Conservation (phyloP, 1,140 invertebrate genomes). For the Scaptomyza montana region DNA sequence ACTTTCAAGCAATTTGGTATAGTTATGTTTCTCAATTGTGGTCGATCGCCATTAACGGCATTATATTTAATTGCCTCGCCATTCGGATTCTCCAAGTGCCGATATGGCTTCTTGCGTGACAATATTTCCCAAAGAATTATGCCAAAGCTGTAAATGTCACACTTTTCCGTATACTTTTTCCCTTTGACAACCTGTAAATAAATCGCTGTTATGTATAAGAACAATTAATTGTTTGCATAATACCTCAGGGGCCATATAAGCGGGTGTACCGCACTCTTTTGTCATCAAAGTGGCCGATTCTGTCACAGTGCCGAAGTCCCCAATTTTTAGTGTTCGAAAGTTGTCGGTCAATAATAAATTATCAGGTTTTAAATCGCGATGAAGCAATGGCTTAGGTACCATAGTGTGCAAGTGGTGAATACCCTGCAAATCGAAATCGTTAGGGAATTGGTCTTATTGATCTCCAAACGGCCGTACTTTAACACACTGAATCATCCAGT, state of each 20-base stretch:
- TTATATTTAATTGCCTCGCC: background rate
- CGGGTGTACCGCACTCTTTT: accelerated
- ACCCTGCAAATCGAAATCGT: background rate
- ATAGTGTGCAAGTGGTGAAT: slow-evolving; percentile 15
- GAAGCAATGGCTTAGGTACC: slow-evolving; percentile 7
- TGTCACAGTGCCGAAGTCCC: slow-evolving; percentile 7
- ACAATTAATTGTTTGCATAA: too few species aligned
- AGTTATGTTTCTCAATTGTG: background rate
- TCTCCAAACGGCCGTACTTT: background rate
- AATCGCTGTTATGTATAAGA: background rate
- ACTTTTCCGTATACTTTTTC: slow-evolving; percentile 6
- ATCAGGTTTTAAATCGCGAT: slow-evolving; percentile 15
- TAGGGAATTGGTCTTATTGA: background rate
- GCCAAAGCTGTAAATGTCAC: slow-evolving; percentile 51
- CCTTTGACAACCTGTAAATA: background rate
- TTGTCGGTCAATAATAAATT: background rate
- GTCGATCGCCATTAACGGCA: background rate
- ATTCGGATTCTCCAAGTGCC: background rate
- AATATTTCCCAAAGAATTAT: slow-evolving; percentile 46
- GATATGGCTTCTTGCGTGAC: slow-evolving; percentile 24
- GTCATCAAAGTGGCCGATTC: background rate
- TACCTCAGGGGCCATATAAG: slow-evolving; percentile 30
- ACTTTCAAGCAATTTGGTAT: background rate
- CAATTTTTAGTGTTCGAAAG: slow-evolving; percentile 1
- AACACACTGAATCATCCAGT: slow-evolving; percentile 12